Evolutionary conservation across 2,888 invertebrate genomes (phyloP).

Genomic region (Ashinkailepas kermadecensis): DNA sequence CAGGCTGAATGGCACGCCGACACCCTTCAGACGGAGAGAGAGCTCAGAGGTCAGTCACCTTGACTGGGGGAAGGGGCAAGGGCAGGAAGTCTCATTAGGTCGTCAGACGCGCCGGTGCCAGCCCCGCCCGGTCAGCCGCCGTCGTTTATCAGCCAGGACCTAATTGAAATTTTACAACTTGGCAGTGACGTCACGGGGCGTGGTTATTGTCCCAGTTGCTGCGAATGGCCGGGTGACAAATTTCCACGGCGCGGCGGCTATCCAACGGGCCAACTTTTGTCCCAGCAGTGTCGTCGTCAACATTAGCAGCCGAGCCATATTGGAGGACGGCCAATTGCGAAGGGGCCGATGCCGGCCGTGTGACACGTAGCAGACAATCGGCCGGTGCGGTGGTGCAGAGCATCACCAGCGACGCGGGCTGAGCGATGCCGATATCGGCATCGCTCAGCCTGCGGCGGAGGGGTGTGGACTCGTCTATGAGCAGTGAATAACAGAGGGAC

Average conservation of each 20-base stretch:
- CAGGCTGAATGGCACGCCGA: too few relatives aligned
- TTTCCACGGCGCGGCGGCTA: not conserved
- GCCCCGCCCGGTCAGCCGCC: not conserved
- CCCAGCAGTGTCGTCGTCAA: not conserved
- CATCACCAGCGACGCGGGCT: too few relatives aligned
- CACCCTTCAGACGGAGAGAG: not conserved
- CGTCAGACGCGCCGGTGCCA: not conserved
- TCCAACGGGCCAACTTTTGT: not conserved
- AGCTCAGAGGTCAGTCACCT: not conserved
- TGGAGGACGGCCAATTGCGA: too few relatives aligned
- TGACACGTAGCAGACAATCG: too few relatives aligned
- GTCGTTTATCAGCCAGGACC: not conserved
- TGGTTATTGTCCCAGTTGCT: not conserved
- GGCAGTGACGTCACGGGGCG: not conserved
- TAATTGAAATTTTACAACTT: constrained; percentile 6
- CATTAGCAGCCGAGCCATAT: not conserved
- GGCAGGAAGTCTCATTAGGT: not conserved
- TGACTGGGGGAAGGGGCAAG: not conserved
- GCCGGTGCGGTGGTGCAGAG: too few relatives aligned
- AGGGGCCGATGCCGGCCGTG: too few relatives aligned
- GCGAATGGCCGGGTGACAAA: not conserved
- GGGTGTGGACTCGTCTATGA: too few relatives aligned
- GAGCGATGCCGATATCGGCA: too few relatives aligned
- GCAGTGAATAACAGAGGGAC: too few relatives aligned
- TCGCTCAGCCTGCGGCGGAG: too few relatives aligned